Evolutionary conservation across 2,888 invertebrate genomes (phyloP), one percentile per base, ranked within the genome.

Genomic region (Crematogaster levior): DNA sequence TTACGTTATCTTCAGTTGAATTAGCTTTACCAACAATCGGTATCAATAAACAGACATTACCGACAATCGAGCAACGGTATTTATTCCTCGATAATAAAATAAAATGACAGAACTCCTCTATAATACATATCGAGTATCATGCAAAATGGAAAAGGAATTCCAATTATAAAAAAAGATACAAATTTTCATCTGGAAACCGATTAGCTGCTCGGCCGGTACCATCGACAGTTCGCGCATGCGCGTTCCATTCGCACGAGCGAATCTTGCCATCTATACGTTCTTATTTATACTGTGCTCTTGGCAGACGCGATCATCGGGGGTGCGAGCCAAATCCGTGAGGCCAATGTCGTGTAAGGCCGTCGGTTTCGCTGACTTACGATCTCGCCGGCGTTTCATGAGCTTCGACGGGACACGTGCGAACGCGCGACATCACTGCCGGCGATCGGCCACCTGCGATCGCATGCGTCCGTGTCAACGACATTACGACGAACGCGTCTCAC

Each of bases 311-410:
- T 74, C 61, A 18, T 75, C 66, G 48, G 56, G 40, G 65, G n/a
- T 63, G 56, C 56, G 61, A 79, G 82, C 82, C 24, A 56, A 84
- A 82, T 82, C 58, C 61, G 85, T 63, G 60, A 77, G 24, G 83
- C 88, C 83, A 87, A 89, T 88, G 88, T 88, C 87, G 86, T 87
- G 70, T 84, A 84, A 88, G 84, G 43, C 58, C 65, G n/a, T 58
- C 34, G 61, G 46, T 81, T 60, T 83, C 18, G 37, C 40, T 21
- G 30, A 81, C 48, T 66, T 60, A 84, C 73, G 81, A 34, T 80
- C 56, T 63, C 73, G 74, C 75, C 85, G 84, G 87, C 58, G 68
- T 83, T 89, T 87, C 80, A 89, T 89, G 87, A 87, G 56, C 79
- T 65, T 84, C 70, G 56, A 58, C 48, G 72, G 43, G 72, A 70